These are phyloP conservation scores for Anneissia japonica DNA, from an alignment of 35 echinoderm and acorn worm genomes.

Conservation along the genomic window DNA sequence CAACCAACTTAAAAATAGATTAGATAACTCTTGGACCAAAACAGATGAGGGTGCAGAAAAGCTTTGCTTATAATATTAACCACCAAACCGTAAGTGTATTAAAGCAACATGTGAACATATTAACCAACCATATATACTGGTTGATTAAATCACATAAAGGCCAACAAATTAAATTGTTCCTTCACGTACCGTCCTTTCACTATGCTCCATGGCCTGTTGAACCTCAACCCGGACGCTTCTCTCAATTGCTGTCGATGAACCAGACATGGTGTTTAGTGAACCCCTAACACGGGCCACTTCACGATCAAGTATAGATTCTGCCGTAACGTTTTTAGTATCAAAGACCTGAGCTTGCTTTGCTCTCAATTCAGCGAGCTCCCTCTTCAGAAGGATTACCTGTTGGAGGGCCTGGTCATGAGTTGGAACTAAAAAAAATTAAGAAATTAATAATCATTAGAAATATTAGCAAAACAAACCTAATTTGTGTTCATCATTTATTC, in stretches of 20 bases:
- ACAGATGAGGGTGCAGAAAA: too few relatives aligned
- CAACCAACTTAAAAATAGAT: too few relatives aligned
- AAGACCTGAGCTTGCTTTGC: constrained; percentile 83
- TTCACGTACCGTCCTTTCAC: constrained; percentile 83
- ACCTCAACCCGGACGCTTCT: constrained; percentile 85
- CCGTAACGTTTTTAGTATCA: constrained; percentile 17
- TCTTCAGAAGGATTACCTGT: constrained; percentile 94
- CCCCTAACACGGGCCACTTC: constrained; percentile 85
- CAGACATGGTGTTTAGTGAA: constrained; percentile 29
- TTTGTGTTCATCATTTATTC: too few relatives aligned
- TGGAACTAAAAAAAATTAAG: constrained; percentile 46
- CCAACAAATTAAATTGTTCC: too few relatives aligned
- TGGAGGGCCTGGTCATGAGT: constrained; percentile 96
- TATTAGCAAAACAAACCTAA: too few relatives aligned
- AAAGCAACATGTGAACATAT: too few relatives aligned
- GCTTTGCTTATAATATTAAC: too few relatives aligned
- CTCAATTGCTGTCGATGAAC: constrained; percentile 72
- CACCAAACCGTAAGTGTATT: too few relatives aligned
- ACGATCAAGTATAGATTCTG: constrained; percentile 60
- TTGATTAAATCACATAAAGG: too few relatives aligned
- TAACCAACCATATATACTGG: too few relatives aligned
- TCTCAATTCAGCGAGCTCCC: constrained; percentile 93
- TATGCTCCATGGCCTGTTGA: constrained; percentile 73
- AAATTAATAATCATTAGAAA: not conserved
- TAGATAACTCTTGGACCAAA: too few relatives aligned